phyloP scores from a whole-genome alignment of 2,888 invertebrate species.

The Scelioninae gen. 2 region DNA sequence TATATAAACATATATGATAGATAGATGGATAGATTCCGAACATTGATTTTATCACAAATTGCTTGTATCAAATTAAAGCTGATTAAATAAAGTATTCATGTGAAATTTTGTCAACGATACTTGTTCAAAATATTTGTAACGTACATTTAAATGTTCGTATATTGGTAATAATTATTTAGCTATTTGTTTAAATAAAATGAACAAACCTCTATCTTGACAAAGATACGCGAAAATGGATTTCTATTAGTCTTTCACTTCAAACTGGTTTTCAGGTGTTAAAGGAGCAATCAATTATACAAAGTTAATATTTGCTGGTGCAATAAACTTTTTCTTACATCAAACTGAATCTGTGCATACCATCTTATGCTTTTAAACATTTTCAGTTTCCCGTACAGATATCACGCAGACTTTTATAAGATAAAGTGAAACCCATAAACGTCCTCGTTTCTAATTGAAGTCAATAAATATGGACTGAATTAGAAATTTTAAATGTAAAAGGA shows the following conservation, averaged over 20 bases:
- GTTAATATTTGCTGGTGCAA: too few relatives aligned
- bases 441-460: slow-evolving; percentile 32
- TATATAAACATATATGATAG: too few relatives aligned
- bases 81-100: too few relatives aligned
- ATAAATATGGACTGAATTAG: slow-evolving; percentile 15
- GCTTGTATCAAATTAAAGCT: too few relatives aligned
- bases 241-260: slow-evolving; percentile 28
- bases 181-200: not conserved
- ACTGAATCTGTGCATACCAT: not conserved
- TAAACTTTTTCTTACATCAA: too few relatives aligned
- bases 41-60: too few relatives aligned
- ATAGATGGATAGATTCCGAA: too few relatives aligned
- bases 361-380: slow-evolving; percentile 3
- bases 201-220: not conserved
- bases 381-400: slow-evolving; percentile 12
- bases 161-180: not conserved
- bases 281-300: slow-evolving; percentile 26
- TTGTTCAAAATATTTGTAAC: too few relatives aligned
- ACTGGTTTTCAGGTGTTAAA: slow-evolving; percentile 17
- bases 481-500: slow-evolving; percentile 11
- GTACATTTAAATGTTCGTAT: too few relatives aligned
- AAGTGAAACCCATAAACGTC: slow-evolving; percentile 32
- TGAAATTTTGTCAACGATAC: too few relatives aligned
- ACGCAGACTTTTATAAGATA: slow-evolving; percentile 12
- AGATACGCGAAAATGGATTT: slow-evolving; percentile 16